These are phyloP conservation scores for Monopterus albus DNA, from an alignment of 2,113 vertebrate genomes.

Conservation along the genomic window DNA sequence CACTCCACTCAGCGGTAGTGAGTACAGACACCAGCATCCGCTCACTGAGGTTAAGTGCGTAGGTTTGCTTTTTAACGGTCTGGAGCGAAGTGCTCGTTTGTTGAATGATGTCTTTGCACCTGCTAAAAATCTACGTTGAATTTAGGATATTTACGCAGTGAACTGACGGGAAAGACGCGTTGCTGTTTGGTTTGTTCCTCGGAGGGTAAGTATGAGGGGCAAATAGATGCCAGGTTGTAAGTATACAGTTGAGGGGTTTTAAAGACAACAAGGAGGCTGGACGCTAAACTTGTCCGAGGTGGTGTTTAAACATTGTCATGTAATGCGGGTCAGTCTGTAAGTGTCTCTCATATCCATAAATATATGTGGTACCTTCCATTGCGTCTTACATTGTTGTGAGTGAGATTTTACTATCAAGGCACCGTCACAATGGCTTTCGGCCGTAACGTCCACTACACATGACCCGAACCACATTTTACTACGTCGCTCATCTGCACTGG, in stretches of 20 bases:
- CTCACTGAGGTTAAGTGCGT: slow-evolving; percentile 65
- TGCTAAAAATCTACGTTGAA: slow-evolving; percentile 36
- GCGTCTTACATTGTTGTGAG: slow-evolving; percentile 60
- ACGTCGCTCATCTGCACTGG: slow-evolving; percentile 1
- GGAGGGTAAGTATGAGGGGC: slow-evolving; percentile 57
- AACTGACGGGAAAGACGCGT: slow-evolving; percentile 31
- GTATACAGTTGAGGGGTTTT: rapidly evolving
- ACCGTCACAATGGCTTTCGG: slow-evolving; percentile 50
- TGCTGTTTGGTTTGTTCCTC: slow-evolving; percentile 47
- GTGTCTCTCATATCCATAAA: slow-evolving; percentile 18
- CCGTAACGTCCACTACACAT: slow-evolving; percentile 41
- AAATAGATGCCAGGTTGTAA: slow-evolving; percentile 59
- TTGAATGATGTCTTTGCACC: slow-evolving; percentile 47
- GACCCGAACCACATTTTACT: slow-evolving; percentile 29
- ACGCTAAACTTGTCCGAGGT: slow-evolving; percentile 45
- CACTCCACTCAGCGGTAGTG: slow-evolving; percentile 18
- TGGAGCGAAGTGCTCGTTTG: slow-evolving; percentile 15
- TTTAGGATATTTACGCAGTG: slow-evolving; percentile 20
- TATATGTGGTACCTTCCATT: slow-evolving; percentile 56
- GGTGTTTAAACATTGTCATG: slow-evolving; percentile 34
- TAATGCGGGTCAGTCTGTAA: slow-evolving; percentile 2
- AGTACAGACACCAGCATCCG: slow-evolving; percentile 20
- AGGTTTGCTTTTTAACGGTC: slow-evolving; percentile 37
- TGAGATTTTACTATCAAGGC: slow-evolving; percentile 72
- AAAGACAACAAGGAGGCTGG: not conserved